Base-by-base conservation (phyloP, 2,888 invertebrate genomes). In the Hirtodrosophila trivittata region DNA sequence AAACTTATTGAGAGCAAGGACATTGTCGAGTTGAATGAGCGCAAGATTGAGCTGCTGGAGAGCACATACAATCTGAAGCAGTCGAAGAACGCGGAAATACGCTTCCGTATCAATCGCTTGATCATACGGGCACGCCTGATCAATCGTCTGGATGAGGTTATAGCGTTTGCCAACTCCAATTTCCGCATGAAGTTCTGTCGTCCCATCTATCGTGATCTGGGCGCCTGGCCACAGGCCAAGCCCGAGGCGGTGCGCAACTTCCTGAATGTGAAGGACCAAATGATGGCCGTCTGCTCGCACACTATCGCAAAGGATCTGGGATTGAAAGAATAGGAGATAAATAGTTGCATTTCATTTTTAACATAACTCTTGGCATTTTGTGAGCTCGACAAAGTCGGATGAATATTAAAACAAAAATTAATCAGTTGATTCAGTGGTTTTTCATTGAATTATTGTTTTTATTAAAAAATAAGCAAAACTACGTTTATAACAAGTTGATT, bases 181-280 rank as follows among this genome's bases (percentile, higher is more conserved):
- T 98, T 98, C 28, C 93, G 98, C 51, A 96, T 98, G 96, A 98
- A 98, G 90, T 98, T 94, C 91, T 95, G 96, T 1, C 92, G 97
- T 26, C 97, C 98, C 1, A 92, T 98, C 42, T 98, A 97, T 91
- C 94, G 96, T 64, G 97, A 96, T 87, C 91, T 97, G 57, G 95
- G 94, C 76, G 92, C 91, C 0, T 97, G 97, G 97, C 94, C 95
- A 63, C 93, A 93, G 14, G 93, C 94, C 0, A 92, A 95, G 63
- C 91, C 92, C 1, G 89, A 87, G 65, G 95, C 97, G 0, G 92
- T 97, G 41, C 92, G 94, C 21, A 95, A 95, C 82, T 97, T 95
- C 91, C 89, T 93, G 37, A 90, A 92, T 37, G 93, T 95, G 69
- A 93, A 94, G 83, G 90, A 92, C 41, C 92, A 93, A 86, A 96